Evolutionary conservation across 2,797 vertebrate species (phyloP).

Genomic region (Erithacus rubecula): DNA sequence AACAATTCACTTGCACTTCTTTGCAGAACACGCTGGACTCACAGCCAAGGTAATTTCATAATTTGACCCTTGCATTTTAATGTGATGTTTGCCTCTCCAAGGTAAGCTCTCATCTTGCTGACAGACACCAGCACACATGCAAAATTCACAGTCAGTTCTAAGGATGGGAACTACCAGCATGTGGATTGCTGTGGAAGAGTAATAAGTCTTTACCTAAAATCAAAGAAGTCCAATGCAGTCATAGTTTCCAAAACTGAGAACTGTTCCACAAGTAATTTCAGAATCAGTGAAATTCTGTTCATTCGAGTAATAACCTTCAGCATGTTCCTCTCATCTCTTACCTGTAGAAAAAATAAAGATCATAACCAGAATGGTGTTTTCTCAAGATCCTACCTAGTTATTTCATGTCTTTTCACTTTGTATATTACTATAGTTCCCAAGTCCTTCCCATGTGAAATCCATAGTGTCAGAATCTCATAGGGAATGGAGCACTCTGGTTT

Average conservation of each 20-base stretch:
- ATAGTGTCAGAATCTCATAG: neutral
- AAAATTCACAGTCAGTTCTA: neutral
- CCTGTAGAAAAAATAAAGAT: conserved; percentile 70
- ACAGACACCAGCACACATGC: neutral
- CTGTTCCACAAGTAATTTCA: conserved; percentile 90
- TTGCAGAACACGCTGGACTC: neutral
- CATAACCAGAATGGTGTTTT: neutral
- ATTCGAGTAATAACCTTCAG: conserved; percentile 92
- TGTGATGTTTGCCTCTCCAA: neutral
- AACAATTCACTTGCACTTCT: neutral
- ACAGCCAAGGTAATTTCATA: neutral
- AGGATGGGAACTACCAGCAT: neutral
- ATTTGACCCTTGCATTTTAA: neutral
- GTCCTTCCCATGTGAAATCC: neutral
- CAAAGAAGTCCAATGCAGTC: conserved; percentile 95
- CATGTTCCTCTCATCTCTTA: conserved; percentile 95
- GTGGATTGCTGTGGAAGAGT: neutral
- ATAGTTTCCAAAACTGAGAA: conserved; percentile 94
- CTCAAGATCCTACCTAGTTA: neutral
- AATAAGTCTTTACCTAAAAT: conserved; percentile 85
- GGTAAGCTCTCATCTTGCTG: neutral
- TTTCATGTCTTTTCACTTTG: neutral
- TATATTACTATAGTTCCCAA: neutral
- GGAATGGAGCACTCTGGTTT: neutral
- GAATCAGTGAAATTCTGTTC: conserved; percentile 89